Conservation (phyloP, 2,888 invertebrate genomes). For the Acleris sparsana region DNA sequence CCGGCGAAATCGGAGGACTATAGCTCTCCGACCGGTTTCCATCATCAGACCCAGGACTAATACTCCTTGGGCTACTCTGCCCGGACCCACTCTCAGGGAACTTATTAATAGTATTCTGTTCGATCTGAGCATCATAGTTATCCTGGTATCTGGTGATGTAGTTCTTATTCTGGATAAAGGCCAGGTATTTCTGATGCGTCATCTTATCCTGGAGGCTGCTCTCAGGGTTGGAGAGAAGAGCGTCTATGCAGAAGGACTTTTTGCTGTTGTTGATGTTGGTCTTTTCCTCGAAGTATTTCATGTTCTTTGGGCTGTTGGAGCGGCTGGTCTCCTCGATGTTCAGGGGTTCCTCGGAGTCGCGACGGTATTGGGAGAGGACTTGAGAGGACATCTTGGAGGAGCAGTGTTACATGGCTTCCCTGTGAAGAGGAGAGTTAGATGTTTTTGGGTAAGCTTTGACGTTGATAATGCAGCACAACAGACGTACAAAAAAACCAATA, state of each 20-base stretch:
- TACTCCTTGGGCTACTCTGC: constrained; percentile 65
- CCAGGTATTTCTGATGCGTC: constrained; percentile 70
- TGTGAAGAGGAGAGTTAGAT: constrained; percentile 31
- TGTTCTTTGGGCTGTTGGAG: constrained; percentile 71
- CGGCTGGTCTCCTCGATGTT: constrained; percentile 71
- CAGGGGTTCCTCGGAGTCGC: constrained; percentile 61
- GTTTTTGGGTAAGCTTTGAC: not conserved
- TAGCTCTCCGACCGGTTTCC: constrained; percentile 87
- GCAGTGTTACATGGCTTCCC: constrained; percentile 41
- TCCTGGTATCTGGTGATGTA: constrained; percentile 71
- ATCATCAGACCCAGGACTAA: constrained; percentile 80
- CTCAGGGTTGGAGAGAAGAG: constrained; percentile 87
- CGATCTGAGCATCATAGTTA: constrained; percentile 75
- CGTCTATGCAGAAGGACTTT: constrained; percentile 96
- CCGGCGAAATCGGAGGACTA: constrained; percentile 93
- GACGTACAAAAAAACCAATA: too few species aligned
- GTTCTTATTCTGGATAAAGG: constrained; percentile 70
- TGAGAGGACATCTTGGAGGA: constrained; percentile 51
- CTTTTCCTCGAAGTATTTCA: constrained; percentile 73
- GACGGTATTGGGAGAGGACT: constrained; percentile 59
- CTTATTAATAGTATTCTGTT: constrained; percentile 73
- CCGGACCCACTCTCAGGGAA: constrained; percentile 59
- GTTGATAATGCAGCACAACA: too few species aligned
- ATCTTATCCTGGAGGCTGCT: constrained; percentile 63
- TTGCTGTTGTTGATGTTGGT: constrained; percentile 75